phyloP scores from a whole-genome alignment of 2,113 vertebrate species.

The Gallinago paraguaiae region DNA sequence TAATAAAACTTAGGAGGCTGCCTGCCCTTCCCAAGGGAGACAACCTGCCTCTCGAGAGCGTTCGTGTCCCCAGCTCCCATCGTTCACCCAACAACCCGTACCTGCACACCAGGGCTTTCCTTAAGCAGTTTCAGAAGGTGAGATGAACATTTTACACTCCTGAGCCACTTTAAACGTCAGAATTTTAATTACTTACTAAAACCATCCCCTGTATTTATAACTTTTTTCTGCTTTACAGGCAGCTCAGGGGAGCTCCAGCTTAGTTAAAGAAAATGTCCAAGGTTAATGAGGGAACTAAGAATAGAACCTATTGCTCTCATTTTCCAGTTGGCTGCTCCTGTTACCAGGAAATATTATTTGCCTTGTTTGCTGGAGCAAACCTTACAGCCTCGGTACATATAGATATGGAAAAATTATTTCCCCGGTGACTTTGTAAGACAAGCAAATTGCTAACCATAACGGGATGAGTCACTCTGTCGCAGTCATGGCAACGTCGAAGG shows the following conservation, averaged over 20 bases:
- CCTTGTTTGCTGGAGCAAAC: slow-evolving; percentile 50
- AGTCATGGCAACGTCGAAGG: slow-evolving; percentile 69
- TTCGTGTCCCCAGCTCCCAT: not conserved
- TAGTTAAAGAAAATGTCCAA: slow-evolving; percentile 31
- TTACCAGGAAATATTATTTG: slow-evolving; percentile 35
- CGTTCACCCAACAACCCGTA: not conserved
- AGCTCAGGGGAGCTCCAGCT: not conserved
- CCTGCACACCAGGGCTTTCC: not conserved
- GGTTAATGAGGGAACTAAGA: slow-evolving; percentile 48
- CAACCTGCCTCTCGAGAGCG: rapidly evolving
- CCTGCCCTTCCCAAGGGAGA: not conserved
- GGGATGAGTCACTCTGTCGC: slow-evolving; percentile 66
- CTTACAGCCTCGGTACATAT: slow-evolving; percentile 28
- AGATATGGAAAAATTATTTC: slow-evolving; percentile 63
- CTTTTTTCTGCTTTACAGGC: not conserved
- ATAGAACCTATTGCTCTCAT: slow-evolving; percentile 36
- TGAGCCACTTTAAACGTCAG: not conserved
- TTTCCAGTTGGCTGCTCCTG: slow-evolving; percentile 56
- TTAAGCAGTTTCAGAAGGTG: not conserved
- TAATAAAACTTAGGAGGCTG: not conserved
- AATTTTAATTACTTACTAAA: slow-evolving; percentile 41
- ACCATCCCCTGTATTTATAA: slow-evolving; percentile 27
- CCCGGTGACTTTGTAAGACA: slow-evolving; percentile 49
- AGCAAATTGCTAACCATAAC: slow-evolving; percentile 54
- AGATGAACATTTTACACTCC: not conserved